Percentiles rank a stretch among this genome's conserved stretches.
These are phyloP conservation scores for Polypterus senegalus DNA, from an alignment of 2,113 vertebrate genomes.

Conservation along the genomic window DNA sequence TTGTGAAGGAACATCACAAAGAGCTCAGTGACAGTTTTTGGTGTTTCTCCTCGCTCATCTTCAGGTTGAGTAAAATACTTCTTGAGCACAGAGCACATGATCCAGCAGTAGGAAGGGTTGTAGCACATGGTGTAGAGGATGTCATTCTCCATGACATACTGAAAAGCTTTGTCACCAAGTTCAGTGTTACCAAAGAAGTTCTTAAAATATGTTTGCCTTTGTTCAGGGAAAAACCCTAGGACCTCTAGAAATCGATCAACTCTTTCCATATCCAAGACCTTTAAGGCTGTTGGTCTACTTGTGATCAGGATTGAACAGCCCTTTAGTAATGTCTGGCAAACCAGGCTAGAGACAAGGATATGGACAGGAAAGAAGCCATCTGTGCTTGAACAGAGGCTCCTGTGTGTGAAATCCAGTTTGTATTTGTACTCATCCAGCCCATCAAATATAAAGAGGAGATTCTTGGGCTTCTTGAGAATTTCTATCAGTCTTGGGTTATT, in stretches of 20 bases:
- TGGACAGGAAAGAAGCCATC: slow-evolving; percentile 16
- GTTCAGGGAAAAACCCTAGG: slow-evolving; percentile 41
- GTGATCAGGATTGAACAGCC: slow-evolving; percentile 40
- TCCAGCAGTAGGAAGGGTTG: slow-evolving; percentile 53
- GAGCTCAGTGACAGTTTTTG: slow-evolving; percentile 47
- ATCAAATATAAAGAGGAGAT: slow-evolving; percentile 49
- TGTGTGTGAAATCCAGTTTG: slow-evolving; percentile 21
- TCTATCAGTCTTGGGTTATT: neutral
- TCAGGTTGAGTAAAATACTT: slow-evolving; percentile 4
- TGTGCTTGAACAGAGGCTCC: slow-evolving; percentile 20
- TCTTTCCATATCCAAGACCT: slow-evolving; percentile 9
- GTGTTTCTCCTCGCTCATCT: slow-evolving; percentile 23
- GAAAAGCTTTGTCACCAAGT: slow-evolving; percentile 20
- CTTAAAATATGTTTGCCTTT: slow-evolving; percentile 36
- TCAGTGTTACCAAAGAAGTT: slow-evolving; percentile 29
- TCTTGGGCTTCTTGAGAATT: slow-evolving; percentile 28
- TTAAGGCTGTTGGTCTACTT: slow-evolving; percentile 18
- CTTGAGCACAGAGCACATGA: slow-evolving; percentile 34
- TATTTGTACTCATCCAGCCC: slow-evolving; percentile 35
- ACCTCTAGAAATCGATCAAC: slow-evolving; percentile 25
- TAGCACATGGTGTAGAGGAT: slow-evolving; percentile 39
- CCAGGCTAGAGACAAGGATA: slow-evolving; percentile 39
- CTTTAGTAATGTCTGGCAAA: slow-evolving; percentile 37
- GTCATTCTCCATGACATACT: slow-evolving; percentile 38
- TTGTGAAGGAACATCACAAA: slow-evolving; percentile 28